Conservation (phyloP, 1,140 invertebrate genomes). For the Drosophila mauritiana region DNA sequence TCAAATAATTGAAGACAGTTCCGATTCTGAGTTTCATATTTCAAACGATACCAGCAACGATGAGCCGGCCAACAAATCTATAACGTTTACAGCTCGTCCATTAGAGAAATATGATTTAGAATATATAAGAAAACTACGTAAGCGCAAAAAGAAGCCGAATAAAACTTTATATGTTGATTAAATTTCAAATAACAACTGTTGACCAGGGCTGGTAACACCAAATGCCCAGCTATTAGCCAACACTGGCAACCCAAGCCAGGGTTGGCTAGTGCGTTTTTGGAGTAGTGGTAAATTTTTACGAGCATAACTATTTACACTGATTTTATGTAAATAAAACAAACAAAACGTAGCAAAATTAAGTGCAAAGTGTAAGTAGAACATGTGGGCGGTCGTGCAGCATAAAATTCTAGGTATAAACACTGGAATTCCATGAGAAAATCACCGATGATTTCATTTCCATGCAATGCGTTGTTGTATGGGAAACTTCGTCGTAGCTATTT, state of each 20-base stretch:
- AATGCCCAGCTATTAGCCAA: constrained; percentile 12
- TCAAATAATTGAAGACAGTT: constrained; percentile 55
- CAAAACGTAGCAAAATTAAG: constrained; percentile 64
- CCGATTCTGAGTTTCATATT: constrained; percentile 61
- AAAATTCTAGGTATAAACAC: constrained; percentile 1
- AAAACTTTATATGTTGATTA: constrained; percentile 21
- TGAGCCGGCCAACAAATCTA: constrained; percentile 24
- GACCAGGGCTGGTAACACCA: constrained; percentile 7
- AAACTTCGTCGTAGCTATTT: constrained; percentile 76
- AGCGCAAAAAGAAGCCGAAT: constrained; percentile 28
- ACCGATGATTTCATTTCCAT: constrained; percentile 75
- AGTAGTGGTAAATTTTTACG: constrained; percentile 77
- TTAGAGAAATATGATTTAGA: constrained; percentile 38
- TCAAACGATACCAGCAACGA: constrained; percentile 67
- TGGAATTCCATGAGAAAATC: constrained; percentile 36
- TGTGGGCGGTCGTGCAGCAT: not conserved
- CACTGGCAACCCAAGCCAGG: constrained; percentile 59
- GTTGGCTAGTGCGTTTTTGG: constrained; percentile 71
- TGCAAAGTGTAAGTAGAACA: constrained; percentile 69
- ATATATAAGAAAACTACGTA: constrained; percentile 39
- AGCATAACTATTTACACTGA: constrained; percentile 72
- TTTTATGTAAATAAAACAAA: constrained; percentile 79
- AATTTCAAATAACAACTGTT: constrained; percentile 55
- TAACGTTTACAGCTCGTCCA: constrained; percentile 36
- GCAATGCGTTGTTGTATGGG: constrained; percentile 77